Percentiles rank a stretch among this genome's conserved stretches.
These are phyloP conservation scores for Trypoxylus dichotomus DNA, from an alignment of 1,140 invertebrate species.

Conservation along the genomic window DNA sequence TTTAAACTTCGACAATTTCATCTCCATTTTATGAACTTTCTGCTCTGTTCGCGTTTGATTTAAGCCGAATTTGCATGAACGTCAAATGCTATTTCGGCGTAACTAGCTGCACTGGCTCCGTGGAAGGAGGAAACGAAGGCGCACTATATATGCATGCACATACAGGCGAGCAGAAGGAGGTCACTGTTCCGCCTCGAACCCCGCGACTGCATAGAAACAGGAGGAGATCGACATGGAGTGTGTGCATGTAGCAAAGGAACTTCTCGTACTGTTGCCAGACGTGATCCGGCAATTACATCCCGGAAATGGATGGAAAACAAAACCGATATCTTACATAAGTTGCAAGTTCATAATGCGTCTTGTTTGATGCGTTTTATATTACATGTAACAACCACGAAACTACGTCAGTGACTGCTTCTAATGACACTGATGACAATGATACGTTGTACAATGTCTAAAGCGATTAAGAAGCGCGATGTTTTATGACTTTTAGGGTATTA, in stretches of 20 bases:
- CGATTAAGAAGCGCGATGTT: too few relatives aligned
- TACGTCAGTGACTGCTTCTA: too few relatives aligned
- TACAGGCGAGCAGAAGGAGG: neutral
- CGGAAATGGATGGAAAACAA: neutral
- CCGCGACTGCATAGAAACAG: neutral
- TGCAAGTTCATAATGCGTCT: too few relatives aligned
- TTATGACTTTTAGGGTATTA: too few relatives aligned
- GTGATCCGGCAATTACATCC: neutral
- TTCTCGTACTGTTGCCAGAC: neutral
- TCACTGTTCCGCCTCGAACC: neutral
- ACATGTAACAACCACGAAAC: too few relatives aligned
- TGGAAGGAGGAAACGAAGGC: neutral
- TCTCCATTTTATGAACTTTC: neutral
- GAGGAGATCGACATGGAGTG: neutral
- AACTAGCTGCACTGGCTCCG: neutral
- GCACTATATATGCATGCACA: neutral
- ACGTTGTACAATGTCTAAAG: too few relatives aligned
- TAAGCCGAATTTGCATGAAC: neutral
- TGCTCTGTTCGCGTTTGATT: neutral
- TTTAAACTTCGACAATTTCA: neutral
- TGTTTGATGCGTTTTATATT: too few relatives aligned
- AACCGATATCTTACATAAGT: neutral
- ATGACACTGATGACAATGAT: too few relatives aligned
- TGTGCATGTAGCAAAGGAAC: neutral
- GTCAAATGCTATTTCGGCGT: neutral